These are phyloP conservation scores for Agrochola macilenta DNA, from an alignment of 2,888 invertebrate genomes.

Conservation along the genomic window DNA sequence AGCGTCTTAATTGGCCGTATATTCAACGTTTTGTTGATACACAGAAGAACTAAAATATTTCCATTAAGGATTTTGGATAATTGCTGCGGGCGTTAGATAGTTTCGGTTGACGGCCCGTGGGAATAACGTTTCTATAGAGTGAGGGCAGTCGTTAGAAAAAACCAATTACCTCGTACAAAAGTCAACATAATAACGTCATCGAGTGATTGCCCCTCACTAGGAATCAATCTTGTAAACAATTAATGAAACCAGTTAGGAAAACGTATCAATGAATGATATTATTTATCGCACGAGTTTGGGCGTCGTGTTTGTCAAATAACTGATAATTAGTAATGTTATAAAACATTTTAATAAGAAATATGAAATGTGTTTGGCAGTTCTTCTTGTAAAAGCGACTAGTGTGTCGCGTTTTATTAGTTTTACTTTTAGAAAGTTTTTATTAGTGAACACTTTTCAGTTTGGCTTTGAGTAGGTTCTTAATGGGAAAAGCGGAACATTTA, in stretches of 20 bases:
- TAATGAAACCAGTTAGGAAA: slow-evolving; percentile 47
- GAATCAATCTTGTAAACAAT: slow-evolving; percentile 58
- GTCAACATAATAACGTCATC: slow-evolving; percentile 63
- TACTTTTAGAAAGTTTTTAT: slow-evolving; percentile 28
- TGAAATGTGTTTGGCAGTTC: slow-evolving; percentile 27
- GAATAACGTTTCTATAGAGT: slow-evolving; percentile 63
- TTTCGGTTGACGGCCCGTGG: slow-evolving; percentile 68
- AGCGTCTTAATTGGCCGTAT: slow-evolving; percentile 34
- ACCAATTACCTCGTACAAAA: slow-evolving; percentile 66
- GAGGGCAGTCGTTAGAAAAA: slow-evolving; percentile 66
- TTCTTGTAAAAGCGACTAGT: slow-evolving; percentile 19
- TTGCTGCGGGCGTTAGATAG: slow-evolving; percentile 65
- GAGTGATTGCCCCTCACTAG: slow-evolving; percentile 47
- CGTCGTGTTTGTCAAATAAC: slow-evolving; percentile 33
- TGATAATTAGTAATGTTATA: slow-evolving; percentile 20
- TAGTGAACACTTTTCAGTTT: slow-evolving; percentile 6
- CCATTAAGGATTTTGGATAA: slow-evolving; percentile 60
- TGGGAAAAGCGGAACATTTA: background rate
- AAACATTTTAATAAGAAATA: slow-evolving; percentile 32
- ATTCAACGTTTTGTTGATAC: slow-evolving; percentile 48
- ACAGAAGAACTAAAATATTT: slow-evolving; percentile 55
- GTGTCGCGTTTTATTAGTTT: slow-evolving; percentile 37
- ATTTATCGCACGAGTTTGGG: slow-evolving; percentile 25
- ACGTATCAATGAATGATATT: slow-evolving; percentile 45
- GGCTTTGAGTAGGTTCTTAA: background rate